phyloP scores from a whole-genome alignment of 2,797 vertebrate genomes.

The Anas bernieri region DNA sequence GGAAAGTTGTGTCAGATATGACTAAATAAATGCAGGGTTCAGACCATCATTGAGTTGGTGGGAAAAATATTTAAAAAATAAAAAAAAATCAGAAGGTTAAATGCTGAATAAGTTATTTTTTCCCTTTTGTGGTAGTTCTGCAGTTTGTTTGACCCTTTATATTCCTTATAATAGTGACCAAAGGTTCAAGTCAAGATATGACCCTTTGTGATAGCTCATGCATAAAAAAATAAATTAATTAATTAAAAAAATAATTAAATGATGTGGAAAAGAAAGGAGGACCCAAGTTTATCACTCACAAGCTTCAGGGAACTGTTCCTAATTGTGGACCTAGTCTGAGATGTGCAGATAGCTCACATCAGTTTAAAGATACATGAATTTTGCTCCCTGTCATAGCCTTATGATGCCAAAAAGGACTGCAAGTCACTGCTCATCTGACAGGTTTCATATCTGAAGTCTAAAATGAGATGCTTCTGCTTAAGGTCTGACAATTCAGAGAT shows the following conservation, averaged over 20 bases:
- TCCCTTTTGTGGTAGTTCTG: background rate
- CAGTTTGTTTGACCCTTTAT: background rate
- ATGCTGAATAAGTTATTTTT: background rate
- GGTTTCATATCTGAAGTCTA: background rate
- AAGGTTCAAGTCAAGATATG: background rate
- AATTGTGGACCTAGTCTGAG: background rate
- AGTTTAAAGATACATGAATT: background rate
- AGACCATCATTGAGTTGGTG: background rate
- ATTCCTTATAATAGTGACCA: background rate
- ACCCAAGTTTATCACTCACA: background rate
- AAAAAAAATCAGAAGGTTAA: background rate
- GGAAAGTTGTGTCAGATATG: background rate
- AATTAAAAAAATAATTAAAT: no score
- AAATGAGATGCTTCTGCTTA: background rate
- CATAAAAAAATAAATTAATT: background rate
- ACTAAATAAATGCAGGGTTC: background rate
- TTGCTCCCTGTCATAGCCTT: background rate
- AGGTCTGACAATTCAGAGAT: background rate
- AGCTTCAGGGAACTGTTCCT: background rate
- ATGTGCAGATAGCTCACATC: background rate
- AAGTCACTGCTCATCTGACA: background rate
- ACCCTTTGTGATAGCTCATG: background rate
- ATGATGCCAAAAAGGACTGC: background rate
- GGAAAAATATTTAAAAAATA: background rate
- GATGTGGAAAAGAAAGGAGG: background rate